Conservation (phyloP, 2,113 vertebrate species). For the Phasianus colchicus region DNA sequence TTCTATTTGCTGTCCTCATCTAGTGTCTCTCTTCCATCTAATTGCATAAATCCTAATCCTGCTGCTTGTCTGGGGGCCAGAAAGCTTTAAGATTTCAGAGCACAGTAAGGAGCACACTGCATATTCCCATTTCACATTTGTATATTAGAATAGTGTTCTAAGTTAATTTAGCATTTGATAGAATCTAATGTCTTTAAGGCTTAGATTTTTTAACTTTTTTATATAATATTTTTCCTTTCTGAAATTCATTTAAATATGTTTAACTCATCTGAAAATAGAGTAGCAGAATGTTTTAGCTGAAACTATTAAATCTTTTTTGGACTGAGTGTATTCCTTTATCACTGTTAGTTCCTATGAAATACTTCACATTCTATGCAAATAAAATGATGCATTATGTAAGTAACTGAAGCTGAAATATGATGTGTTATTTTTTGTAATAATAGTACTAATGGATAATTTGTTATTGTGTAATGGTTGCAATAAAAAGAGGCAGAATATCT, state of each 20-base stretch:
- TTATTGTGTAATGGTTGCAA: neutral
- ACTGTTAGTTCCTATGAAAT: neutral
- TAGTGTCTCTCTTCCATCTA: neutral
- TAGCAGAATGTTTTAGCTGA: neutral
- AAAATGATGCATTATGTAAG: constrained; percentile 3
- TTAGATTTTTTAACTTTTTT: neutral
- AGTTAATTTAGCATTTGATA: neutral
- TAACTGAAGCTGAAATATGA: constrained; percentile 19
- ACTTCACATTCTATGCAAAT: neutral
- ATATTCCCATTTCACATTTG: neutral
- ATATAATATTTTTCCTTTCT: neutral
- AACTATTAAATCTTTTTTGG: neutral
- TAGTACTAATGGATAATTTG: neutral
- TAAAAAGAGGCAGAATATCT: neutral
- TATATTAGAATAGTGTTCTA: neutral
- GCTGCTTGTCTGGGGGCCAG: neutral
- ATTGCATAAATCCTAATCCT: neutral
- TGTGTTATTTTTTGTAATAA: neutral
- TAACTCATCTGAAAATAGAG: neutral
- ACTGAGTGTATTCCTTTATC: neutral
- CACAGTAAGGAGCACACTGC: neutral
- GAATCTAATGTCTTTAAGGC: neutral
- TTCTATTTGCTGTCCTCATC: neutral
- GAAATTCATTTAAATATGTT: neutral
- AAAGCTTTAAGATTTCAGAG: neutral